Evolutionary conservation across 2,113 vertebrate genomes (phyloP).

Genomic region (Leptodactylus fuscus): DNA sequence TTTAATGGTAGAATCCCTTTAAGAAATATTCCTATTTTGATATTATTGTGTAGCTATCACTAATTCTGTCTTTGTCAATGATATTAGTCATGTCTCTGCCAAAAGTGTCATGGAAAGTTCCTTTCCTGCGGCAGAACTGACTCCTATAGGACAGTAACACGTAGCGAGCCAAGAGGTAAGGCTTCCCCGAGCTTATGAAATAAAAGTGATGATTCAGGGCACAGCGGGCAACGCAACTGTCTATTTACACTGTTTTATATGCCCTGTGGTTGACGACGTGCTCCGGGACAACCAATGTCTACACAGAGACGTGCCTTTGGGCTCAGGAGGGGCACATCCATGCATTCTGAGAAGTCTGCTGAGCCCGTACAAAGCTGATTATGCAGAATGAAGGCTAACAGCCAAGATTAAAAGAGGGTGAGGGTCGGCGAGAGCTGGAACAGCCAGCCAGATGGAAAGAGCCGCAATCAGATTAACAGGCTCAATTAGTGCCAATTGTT

Average conservation of each 20-base stretch:
- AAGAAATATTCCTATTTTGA: neutral
- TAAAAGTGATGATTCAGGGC: neutral
- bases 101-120: neutral
- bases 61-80: neutral
- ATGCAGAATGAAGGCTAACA: constrained; percentile 49
- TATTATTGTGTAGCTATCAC: neutral
- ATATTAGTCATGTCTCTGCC: neutral
- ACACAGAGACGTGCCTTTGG: neutral
- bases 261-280: neutral
- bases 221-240: neutral
- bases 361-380: constrained; percentile 63
- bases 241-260: constrained; percentile 2
- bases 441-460: constrained; percentile 57
- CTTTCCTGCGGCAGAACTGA: neutral
- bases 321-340: constrained; percentile 3
- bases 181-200: neutral
- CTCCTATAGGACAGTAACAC: neutral
- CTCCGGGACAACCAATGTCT: neutral
- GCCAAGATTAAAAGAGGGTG: constrained; percentile 69
- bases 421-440: constrained; percentile 36
- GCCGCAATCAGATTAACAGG: constrained; percentile 69
- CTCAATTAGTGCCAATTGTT: constrained; percentile 66
- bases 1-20: no score
- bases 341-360: constrained; percentile 24
- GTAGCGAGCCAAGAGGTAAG: neutral